Evolutionary conservation across 2,888 invertebrate genomes (phyloP), one percentile per base, ranked within the genome.

Genomic region (Cheiracanthium punctorium): DNA sequence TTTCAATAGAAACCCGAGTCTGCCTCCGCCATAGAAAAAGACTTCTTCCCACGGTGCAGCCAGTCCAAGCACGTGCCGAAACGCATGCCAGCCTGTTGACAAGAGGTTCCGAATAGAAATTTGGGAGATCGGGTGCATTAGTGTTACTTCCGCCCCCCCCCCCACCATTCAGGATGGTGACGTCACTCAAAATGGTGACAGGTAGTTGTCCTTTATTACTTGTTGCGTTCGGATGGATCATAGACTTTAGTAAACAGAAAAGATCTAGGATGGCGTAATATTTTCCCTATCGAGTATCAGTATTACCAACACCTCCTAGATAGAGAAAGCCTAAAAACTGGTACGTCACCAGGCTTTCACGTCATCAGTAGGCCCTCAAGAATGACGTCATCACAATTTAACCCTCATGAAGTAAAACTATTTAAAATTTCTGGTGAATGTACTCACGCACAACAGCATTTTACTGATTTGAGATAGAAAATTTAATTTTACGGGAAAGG

Each of bases 31-130:
- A 28, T 74, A 67, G 52, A 4, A 71, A 70, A 33, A 32, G 75
- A 48, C 48, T 69, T 64, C 75, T 82, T 82, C 82, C 82, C 82
- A 82, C 82, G 82, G 71, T 30, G 48, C 30, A 41, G 32, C 75
- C 82, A 64, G 73, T 77, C 67, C 72, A 17, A 17, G 64, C 82
- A 84, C 82, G 82, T 64, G 17, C 72, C 14, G 28, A 37, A 65
- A 73, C 77, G 77, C 71, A 67, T 24, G 29, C 17, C 69, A 10
- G 33, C 14, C 74, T 81, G 74, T 75, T 82, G 73, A 82, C 75
- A 64, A 58, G 74, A 52, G 75, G 33, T 28, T 58, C 20, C 33
- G n/a, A 72, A 73, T 70, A 58, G 76, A 76, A 72, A 67, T 37
- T 41, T 43, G 33, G 30, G 48, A 48, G 65, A 41, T 33, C 67